phyloP scores from a whole-genome alignment of 2,797 vertebrate genomes.

The Craterocephalus amniculus region DNA sequence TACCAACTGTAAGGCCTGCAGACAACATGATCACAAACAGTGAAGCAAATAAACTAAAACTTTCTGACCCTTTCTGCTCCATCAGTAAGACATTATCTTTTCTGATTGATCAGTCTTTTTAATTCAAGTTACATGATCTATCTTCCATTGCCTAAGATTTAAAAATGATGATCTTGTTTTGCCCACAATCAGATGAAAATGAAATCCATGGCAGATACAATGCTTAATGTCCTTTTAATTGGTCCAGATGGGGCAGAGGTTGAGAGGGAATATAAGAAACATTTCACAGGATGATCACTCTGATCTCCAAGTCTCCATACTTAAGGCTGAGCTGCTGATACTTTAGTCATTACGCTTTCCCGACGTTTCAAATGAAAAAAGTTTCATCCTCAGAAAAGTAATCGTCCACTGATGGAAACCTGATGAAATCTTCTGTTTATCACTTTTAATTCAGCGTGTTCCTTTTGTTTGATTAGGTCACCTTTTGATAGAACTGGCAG shows the following conservation, averaged over 20 bases:
- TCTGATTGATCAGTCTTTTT: no score
- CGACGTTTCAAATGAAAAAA: neutral
- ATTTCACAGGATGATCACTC: neutral
- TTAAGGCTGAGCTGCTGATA: neutral
- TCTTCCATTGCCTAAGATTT: no score
- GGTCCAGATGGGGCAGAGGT: constrained; percentile 2
- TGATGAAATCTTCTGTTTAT: neutral
- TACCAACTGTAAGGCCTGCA: neutral
- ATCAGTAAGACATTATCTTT: no score
- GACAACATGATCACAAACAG: no score
- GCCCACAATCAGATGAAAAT: neutral
- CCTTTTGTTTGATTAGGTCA: neutral
- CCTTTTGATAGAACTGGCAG: neutral
- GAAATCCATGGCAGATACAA: neutral
- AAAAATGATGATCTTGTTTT: neutral
- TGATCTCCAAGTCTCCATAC: neutral
- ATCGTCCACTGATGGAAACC: neutral
- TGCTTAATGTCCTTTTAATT: neutral
- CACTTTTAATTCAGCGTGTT: neutral
- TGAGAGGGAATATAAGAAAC: constrained; percentile 12
- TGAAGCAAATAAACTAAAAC: no score
- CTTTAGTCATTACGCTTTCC: neutral
- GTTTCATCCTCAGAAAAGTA: constrained; percentile 10
- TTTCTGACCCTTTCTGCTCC: no score
- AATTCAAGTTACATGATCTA: no score